phyloP scores from a whole-genome alignment of 2,797 vertebrate species.

The Cuniculus paca region DNA sequence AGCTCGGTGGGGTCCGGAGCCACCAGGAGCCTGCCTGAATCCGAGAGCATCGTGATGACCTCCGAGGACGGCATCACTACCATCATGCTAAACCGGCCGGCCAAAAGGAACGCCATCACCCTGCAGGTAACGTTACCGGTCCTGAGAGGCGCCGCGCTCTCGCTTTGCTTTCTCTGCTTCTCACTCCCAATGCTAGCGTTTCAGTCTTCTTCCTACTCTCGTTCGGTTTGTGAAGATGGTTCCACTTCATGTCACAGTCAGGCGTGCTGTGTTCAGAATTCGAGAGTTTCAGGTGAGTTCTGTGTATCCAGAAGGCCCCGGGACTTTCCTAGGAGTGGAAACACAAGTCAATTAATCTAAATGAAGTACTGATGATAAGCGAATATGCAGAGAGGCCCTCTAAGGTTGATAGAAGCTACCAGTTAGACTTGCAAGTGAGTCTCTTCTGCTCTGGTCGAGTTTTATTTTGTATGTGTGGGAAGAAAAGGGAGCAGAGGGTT shows the following conservation, averaged over 20 bases:
- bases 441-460: not conserved
- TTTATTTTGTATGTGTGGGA: not conserved
- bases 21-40: constrained; percentile 78
- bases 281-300: not conserved
- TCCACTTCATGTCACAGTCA: not conserved
- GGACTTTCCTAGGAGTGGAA: constrained; percentile 35
- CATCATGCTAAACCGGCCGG: constrained; percentile 94
- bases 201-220: not conserved
- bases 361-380: not conserved
- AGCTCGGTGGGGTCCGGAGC: constrained; percentile 75
- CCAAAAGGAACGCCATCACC: constrained; percentile 95
- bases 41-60: constrained; percentile 90
- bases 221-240: not conserved
- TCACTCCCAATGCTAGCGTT: not conserved
- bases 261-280: not conserved
- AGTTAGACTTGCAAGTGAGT: not conserved
- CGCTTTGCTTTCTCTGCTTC: not conserved
- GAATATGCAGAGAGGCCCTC: not conserved
- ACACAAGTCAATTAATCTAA: not conserved
- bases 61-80: constrained; percentile 93
- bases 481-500: not conserved
- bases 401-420: not conserved
- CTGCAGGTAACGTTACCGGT: constrained; percentile 86
- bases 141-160: no score
- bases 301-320: not conserved